Evolutionary conservation across 2,888 invertebrate genomes (phyloP).

Genomic region (Limenitis camilla): DNA sequence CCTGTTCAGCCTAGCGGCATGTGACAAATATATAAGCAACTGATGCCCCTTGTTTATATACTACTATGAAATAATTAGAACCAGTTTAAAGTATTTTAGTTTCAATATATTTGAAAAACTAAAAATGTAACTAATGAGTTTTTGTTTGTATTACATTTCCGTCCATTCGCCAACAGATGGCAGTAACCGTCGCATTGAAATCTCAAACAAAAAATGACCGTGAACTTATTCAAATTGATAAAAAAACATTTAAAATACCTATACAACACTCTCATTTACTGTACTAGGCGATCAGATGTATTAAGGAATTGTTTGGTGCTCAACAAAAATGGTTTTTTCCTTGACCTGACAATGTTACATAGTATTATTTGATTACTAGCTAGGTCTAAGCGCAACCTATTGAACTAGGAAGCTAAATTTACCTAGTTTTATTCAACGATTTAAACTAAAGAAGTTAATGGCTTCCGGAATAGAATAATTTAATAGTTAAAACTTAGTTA

Average conservation of each 20-base stretch:
- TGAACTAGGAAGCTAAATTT: no score
- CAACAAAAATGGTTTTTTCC: not conserved
- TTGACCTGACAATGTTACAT: no score
- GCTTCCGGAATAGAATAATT: no score
- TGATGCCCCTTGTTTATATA: not conserved
- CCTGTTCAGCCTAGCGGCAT: slow-evolving; percentile 63
- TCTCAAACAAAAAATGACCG: not conserved
- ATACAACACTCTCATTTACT: slow-evolving; percentile 39
- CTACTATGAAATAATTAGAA: no score
- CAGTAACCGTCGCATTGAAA: slow-evolving; percentile 29
- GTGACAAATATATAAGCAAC: slow-evolving; percentile 46
- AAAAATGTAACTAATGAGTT: no score
- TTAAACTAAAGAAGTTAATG: no score
- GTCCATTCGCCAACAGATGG: slow-evolving; percentile 61
- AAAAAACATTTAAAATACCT: not conserved
- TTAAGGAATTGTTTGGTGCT: slow-evolving; percentile 31
- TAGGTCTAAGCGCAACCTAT: no score
- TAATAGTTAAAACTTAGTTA: no score
- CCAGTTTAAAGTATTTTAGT: no score
- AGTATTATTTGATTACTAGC: no score
- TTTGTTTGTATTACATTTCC: not conserved
- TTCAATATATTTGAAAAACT: no score
- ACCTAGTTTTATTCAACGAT: no score
- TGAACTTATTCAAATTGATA: not conserved
- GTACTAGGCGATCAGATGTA: slow-evolving; percentile 54